A percentile compares a stretch with the other conserved stretches of the same genome.
Conservation (phyloP, 1,140 invertebrate genomes). For the Mactra quadrangularis region DNA sequence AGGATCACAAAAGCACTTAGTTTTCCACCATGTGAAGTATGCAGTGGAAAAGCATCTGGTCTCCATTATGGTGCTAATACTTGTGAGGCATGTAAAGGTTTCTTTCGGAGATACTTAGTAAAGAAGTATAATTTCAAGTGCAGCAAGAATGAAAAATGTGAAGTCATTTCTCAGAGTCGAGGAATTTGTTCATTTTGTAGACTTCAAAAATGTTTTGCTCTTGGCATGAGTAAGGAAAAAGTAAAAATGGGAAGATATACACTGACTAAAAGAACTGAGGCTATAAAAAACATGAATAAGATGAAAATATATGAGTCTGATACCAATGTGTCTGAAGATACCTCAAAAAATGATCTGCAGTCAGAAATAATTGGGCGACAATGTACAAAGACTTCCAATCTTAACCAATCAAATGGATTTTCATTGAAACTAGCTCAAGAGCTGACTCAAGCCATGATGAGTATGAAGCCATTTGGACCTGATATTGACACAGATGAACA, state of each 20-base stretch:
- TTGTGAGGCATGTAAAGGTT: constrained; percentile 85
- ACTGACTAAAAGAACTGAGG: constrained; percentile 64
- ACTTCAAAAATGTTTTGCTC: constrained; percentile 75
- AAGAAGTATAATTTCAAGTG: constrained; percentile 73
- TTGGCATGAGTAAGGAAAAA: constrained; percentile 79
- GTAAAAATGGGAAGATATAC: constrained; percentile 66
- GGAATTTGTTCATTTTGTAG: constrained; percentile 78
- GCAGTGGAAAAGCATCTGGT: constrained; percentile 84
- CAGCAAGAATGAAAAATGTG: constrained; percentile 70
- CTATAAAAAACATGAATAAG: constrained; percentile 62
- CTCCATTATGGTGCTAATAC: constrained; percentile 85
- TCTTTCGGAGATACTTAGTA: constrained; percentile 78
- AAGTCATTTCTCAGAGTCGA: constrained; percentile 71
- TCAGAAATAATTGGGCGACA: constrained; percentile 25
- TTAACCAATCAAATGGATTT: constrained; percentile 8
- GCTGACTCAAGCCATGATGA: constrained; percentile 32
- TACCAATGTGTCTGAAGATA: not conserved
- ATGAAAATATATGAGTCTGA: constrained; percentile 23
- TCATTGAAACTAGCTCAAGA: not conserved
- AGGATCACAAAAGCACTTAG: constrained; percentile 27
- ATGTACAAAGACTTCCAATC: not conserved
- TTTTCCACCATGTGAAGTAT: constrained; percentile 82
- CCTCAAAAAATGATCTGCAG: not conserved
- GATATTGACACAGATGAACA: constrained; percentile 14
- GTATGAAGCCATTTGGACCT: constrained; percentile 41